phyloP scores from a whole-genome alignment of 2,888 invertebrate genomes.

The Chamaedrilus cognettii region DNA sequence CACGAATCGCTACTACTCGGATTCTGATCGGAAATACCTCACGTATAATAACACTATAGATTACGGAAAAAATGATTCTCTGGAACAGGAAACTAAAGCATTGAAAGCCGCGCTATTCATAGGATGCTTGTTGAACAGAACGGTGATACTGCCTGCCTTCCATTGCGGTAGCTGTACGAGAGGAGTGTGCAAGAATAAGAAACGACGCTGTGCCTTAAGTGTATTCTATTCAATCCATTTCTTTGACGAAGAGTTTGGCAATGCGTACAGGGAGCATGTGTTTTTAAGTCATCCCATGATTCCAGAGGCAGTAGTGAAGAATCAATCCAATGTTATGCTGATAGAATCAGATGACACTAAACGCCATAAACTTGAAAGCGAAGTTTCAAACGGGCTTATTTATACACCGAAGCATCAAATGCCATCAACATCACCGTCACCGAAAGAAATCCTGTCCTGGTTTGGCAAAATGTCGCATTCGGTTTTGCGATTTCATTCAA shows the following conservation, averaged over 20 bases:
- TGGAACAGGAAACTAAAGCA: constrained; percentile 7
- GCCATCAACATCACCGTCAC: too few relatives aligned
- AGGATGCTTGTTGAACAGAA: constrained; percentile 25
- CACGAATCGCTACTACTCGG: neutral
- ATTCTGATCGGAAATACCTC: neutral
- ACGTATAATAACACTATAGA: neutral
- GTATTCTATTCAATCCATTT: neutral
- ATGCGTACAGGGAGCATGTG: neutral
- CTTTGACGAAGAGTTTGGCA: neutral
- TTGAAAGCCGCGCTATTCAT: constrained; percentile 21
- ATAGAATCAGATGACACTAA: neutral
- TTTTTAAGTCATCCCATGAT: neutral
- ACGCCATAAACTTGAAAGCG: too few relatives aligned
- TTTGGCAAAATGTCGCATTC: neutral
- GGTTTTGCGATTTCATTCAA: neutral
- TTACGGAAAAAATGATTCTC: neutral
- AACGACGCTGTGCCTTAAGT: too few relatives aligned
- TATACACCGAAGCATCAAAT: too few relatives aligned
- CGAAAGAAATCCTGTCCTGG: neutral
- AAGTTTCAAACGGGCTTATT: too few relatives aligned
- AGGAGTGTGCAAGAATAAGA: too few relatives aligned
- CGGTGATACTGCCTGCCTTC: constrained; percentile 32
- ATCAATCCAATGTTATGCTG: neutral
- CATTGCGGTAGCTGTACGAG: constrained; percentile 17
- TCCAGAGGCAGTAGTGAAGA: neutral